Evolutionary conservation across 1,140 invertebrate species (phyloP).

Genomic region (Brachionus angularis): DNA sequence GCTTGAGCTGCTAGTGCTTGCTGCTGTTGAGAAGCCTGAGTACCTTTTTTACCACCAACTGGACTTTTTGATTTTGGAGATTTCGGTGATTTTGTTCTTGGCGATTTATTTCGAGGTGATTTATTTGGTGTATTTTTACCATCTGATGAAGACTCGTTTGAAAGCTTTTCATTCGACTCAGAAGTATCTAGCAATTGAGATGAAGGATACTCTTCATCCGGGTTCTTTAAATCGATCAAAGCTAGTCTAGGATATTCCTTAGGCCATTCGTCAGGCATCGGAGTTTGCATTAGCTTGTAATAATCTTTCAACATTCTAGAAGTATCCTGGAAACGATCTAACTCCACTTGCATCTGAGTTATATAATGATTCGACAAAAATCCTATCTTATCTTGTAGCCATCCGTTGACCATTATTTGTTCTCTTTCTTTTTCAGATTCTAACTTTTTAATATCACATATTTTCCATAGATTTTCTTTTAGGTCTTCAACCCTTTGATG

Average conservation of each 20-base stretch:
- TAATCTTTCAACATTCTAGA: slow-evolving; percentile 57
- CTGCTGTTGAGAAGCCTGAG: slow-evolving; percentile 45
- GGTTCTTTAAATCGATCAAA: slow-evolving; percentile 50
- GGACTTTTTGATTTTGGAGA: slow-evolving; percentile 40
- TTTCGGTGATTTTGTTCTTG: slow-evolving; percentile 50
- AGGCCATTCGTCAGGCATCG: slow-evolving; percentile 54
- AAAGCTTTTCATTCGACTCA: slow-evolving; percentile 12
- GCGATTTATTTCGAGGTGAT: slow-evolving; percentile 47
- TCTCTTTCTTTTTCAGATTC: slow-evolving; percentile 55
- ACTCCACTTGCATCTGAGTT: slow-evolving; percentile 55
- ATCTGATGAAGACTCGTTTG: neutral
- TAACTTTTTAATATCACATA: slow-evolving; percentile 56
- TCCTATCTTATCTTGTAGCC: slow-evolving; percentile 57
- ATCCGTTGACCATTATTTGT: slow-evolving; percentile 54
- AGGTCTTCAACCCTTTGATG: slow-evolving; percentile 58
- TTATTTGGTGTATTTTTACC: slow-evolving; percentile 47
- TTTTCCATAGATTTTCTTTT: slow-evolving; percentile 55
- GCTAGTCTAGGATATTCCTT: slow-evolving; percentile 53
- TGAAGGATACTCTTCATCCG: neutral
- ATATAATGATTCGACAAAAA: slow-evolving; percentile 57
- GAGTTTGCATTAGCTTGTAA: slow-evolving; percentile 56
- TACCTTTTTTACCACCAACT: slow-evolving; percentile 45
- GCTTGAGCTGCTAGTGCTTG: too few species aligned
- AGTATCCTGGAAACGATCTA: slow-evolving; percentile 57
- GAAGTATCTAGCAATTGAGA: neutral